These are phyloP conservation scores for Panorpa germanica DNA, from an alignment of 2,888 invertebrate genomes.

Conservation along the genomic window DNA sequence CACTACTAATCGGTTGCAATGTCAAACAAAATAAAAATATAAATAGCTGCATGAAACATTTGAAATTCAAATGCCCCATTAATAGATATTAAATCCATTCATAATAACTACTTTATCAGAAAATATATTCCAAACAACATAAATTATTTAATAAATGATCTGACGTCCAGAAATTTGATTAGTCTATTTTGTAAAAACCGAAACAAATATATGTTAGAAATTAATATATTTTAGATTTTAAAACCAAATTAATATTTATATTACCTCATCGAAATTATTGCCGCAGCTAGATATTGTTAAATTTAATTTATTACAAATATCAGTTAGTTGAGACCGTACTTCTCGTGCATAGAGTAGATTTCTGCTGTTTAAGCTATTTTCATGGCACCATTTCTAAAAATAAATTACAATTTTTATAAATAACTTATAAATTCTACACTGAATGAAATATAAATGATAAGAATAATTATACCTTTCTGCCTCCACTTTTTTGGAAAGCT, in stretches of 20 bases:
- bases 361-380: constrained; percentile 68
- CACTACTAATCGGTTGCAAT: too few species aligned
- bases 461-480: constrained; percentile 33
- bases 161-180: neutral
- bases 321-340: constrained; percentile 59
- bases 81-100: too few species aligned
- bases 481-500: constrained; percentile 50
- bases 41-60: too few species aligned
- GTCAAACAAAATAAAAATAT: too few species aligned
- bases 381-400: constrained; percentile 67
- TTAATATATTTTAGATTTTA: neutral
- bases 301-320: constrained; percentile 43
- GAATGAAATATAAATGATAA: constrained; percentile 5
- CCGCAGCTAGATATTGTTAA: constrained; percentile 45
- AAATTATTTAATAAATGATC: neutral
- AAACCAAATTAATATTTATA: neutral
- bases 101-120: neutral
- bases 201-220: neutral
- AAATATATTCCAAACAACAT: constrained; percentile 8
- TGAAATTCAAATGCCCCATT: too few species aligned
- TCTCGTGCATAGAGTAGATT: constrained; percentile 67
- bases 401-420: constrained; percentile 12
- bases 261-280: constrained; percentile 35
- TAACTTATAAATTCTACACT: neutral
- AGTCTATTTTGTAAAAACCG: neutral